Conservation (phyloP, 2,797 vertebrate species). For the Notoglanidium macrostoma region DNA sequence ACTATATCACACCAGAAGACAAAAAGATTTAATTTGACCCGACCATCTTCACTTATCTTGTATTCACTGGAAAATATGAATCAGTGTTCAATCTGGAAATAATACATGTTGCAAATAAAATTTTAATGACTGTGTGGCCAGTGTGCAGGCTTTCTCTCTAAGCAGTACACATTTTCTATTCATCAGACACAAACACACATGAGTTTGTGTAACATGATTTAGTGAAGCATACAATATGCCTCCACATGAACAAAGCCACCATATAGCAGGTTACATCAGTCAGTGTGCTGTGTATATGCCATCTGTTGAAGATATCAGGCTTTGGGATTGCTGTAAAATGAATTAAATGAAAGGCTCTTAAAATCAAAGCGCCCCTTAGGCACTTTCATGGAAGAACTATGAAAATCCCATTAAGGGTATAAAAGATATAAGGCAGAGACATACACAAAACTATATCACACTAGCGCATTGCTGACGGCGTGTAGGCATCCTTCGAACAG, state of each 20-base stretch:
- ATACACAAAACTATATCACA: constrained; percentile 11
- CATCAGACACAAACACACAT: background rate
- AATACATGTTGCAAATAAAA: background rate
- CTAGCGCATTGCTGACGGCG: constrained; percentile 6
- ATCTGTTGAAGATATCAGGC: constrained; percentile 38
- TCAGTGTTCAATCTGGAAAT: constrained; percentile 6
- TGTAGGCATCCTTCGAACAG: constrained; percentile 2
- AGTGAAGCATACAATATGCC: constrained; percentile 3
- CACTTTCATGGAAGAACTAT: constrained; percentile 27
- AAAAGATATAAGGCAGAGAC: constrained; percentile 29
- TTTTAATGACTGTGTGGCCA: constrained; percentile 6
- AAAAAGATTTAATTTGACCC: background rate
- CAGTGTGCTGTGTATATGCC: background rate
- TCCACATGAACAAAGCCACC: constrained; percentile 28
- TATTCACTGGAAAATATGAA: constrained; percentile 1
- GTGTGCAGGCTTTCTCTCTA: constrained; percentile 2
- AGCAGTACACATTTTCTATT: constrained; percentile 21
- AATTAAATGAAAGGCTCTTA: constrained; percentile 31
- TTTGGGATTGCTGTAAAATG: constrained; percentile 37
- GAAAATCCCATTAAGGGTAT: constrained; percentile 44
- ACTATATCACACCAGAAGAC: constrained; percentile 12
- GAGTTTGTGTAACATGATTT: background rate
- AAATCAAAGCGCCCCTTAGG: constrained; percentile 32
- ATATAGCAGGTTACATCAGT: constrained; percentile 32
- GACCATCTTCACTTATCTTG: constrained; percentile 15